Evolutionary conservation across 2,888 invertebrate species (phyloP).

Genomic region (Athalia circularis): DNA sequence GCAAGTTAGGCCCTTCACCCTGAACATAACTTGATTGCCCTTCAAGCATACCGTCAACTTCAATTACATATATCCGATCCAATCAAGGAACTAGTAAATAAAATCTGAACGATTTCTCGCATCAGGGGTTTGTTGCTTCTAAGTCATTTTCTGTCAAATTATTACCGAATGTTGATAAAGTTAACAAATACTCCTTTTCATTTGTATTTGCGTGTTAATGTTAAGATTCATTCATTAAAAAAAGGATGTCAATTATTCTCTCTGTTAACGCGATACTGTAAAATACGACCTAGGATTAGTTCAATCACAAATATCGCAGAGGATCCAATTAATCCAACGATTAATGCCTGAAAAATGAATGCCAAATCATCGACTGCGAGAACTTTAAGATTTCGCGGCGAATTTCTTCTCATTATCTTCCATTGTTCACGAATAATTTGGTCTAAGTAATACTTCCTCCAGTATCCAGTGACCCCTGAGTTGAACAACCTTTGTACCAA

Average conservation of each 20-base stretch:
- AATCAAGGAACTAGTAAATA: no score
- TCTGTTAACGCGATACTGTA: neutral
- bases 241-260: neutral
- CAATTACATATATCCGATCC: no score
- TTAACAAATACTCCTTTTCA: no score
- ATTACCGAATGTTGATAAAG: no score
- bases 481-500: constrained; percentile 46
- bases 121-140: no score
- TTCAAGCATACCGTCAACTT: no score
- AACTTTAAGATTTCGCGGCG: constrained; percentile 13
- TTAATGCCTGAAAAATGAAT: constrained; percentile 2
- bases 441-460: constrained; percentile 23
- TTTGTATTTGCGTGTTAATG: no score
- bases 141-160: no score
- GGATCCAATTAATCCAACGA: neutral
- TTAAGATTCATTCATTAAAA: neutral
- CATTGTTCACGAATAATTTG: constrained; percentile 5
- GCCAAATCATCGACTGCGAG: constrained; percentile 6
- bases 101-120: no score
- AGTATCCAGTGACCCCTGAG: constrained; percentile 20
- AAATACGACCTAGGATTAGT: neutral
- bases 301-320: constrained; percentile 12
- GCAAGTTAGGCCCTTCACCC: no score
- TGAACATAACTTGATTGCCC: no score
- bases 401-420: neutral